Percentiles rank a stretch among this genome's conserved stretches.
These are phyloP conservation scores for Chaunax sp. DNA, from an alignment of 2,797 vertebrate species.

Conservation along the genomic window DNA sequence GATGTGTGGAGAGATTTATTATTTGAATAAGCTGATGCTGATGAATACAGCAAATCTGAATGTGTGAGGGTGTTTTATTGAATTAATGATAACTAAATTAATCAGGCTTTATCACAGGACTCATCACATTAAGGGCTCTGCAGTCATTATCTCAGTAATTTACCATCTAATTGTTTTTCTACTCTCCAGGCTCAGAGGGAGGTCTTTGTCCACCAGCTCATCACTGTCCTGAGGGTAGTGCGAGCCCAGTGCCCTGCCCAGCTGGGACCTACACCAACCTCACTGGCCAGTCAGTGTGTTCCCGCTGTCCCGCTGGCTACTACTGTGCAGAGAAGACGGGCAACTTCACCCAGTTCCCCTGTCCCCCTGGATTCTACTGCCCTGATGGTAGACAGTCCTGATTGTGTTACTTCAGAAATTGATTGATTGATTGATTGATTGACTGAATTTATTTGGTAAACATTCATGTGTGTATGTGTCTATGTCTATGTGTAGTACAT, in stretches of 20 bases:
- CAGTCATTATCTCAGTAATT: conserved; percentile 56
- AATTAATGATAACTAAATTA: conserved; percentile 56
- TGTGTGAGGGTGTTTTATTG: conserved; percentile 54
- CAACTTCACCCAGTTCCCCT: conserved; percentile 85
- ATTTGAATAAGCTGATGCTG: conserved; percentile 51
- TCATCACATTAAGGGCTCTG: conserved; percentile 50
- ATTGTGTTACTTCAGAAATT: conserved; percentile 1
- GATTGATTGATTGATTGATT: too few species aligned
- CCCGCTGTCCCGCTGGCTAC: conserved; percentile 88
- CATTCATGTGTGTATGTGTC: too few species aligned
- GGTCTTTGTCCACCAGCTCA: conserved; percentile 89
- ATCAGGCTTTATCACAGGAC: conserved; percentile 51
- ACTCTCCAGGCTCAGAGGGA: conserved; percentile 73
- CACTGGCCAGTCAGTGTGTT: conserved; percentile 86
- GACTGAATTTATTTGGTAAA: too few species aligned
- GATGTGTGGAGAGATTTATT: conserved; percentile 24
- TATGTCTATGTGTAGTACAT: too few species aligned
- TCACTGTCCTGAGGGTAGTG: conserved; percentile 88
- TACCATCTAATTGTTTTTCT: conserved; percentile 53
- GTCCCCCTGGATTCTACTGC: conserved; percentile 94
- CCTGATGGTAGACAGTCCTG: conserved; percentile 83
- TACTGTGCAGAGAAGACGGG: conserved; percentile 89
- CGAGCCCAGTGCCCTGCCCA: conserved; percentile 84
- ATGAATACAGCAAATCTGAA: conserved; percentile 47
- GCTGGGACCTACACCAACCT: conserved; percentile 90